A percentile compares a stretch with the other conserved stretches of the same genome.
Conservation (phyloP, 2,113 vertebrate genomes). For the Malurus alboscapulatus region DNA sequence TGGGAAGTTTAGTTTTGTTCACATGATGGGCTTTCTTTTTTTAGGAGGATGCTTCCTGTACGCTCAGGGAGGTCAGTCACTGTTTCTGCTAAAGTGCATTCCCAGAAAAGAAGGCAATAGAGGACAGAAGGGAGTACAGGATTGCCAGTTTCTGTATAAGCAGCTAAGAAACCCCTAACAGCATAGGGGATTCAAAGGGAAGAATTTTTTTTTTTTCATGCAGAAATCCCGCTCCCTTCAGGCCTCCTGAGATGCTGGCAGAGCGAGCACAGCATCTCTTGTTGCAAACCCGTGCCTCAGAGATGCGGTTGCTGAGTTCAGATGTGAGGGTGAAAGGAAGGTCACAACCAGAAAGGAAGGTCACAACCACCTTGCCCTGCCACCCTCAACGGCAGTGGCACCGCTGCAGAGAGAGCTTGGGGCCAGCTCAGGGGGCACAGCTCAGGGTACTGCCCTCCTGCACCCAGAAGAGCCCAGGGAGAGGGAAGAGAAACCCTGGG, state of each 20-base stretch:
- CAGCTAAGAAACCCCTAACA: neutral
- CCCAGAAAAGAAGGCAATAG: neutral
- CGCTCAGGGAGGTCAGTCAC: neutral
- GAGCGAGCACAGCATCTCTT: neutral
- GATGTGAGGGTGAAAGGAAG: neutral
- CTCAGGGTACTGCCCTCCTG: neutral
- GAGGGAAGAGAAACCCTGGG: neutral
- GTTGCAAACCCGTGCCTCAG: accelerated
- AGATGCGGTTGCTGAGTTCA: neutral
- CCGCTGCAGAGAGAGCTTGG: accelerated
- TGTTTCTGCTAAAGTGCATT: neutral
- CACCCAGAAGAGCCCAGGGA: neutral
- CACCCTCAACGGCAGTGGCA: accelerated
- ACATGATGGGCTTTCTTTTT: neutral
- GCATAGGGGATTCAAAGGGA: neutral
- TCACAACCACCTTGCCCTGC: neutral
- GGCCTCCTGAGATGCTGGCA: neutral
- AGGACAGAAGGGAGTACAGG: neutral
- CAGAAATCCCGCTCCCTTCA: neutral
- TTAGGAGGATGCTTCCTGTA: neutral
- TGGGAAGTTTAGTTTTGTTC: neutral
- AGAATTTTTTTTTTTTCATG: neutral
- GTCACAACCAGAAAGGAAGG: neutral
- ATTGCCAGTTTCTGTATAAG: neutral
- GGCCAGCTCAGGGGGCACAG: neutral